Percentiles rank a stretch among this genome's conserved stretches.
phyloP scores from a whole-genome alignment of 2,888 invertebrate genomes.

The Eudasyphora cyanicolor region DNA sequence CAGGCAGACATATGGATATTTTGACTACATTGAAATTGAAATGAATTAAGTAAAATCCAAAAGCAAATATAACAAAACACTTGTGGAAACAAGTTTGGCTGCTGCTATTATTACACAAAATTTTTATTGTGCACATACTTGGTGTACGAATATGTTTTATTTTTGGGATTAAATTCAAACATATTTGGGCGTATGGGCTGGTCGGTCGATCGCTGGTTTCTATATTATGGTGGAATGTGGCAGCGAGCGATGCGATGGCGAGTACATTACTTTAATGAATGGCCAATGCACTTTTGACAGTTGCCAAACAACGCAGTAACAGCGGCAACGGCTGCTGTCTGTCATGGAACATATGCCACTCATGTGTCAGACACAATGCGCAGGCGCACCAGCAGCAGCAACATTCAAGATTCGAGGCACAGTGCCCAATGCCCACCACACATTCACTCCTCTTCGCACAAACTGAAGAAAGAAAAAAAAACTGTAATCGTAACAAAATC shows the following conservation, averaged over 20 bases:
- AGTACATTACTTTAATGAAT: constrained; percentile 39
- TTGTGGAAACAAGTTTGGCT: constrained; percentile 53
- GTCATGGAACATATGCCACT: constrained; percentile 58
- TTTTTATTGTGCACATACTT: no score
- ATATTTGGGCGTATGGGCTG: constrained; percentile 54
- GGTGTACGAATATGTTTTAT: constrained; percentile 27
- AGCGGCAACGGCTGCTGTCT: background rate
- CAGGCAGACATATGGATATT: background rate
- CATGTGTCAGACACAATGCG: constrained; percentile 46
- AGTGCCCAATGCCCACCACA: background rate
- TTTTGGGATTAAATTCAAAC: constrained; percentile 24
- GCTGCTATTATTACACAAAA: background rate
- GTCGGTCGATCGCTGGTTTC: no score
- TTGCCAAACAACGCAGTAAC: constrained; percentile 47
- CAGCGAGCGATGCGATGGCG: background rate
- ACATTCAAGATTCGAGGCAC: background rate
- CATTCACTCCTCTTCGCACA: background rate
- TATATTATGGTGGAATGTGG: constrained; percentile 13
- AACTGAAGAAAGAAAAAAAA: background rate
- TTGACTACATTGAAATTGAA: constrained; percentile 35
- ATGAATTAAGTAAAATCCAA: no score
- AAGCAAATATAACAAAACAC: no score
- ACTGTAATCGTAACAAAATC: background rate
- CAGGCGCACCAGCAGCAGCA: background rate
- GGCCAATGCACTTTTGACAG: constrained; percentile 62